Evolutionary conservation across 2,113 vertebrate genomes (phyloP), one percentile per base, ranked within the genome.

Genomic region (Onychorhynchus coronatus): DNA sequence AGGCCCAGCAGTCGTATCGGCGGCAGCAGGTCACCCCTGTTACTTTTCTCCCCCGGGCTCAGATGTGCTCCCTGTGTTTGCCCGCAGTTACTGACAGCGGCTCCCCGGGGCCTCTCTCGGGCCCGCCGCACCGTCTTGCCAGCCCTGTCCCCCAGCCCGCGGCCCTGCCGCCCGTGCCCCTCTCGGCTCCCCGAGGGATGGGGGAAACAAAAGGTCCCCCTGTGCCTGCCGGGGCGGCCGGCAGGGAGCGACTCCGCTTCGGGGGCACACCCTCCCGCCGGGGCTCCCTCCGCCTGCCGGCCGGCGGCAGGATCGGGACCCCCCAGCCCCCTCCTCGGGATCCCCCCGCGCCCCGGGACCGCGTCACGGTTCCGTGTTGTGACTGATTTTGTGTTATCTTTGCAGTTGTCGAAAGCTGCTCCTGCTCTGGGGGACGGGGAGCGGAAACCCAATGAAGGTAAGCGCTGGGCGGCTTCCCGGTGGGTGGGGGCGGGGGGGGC

Each of bases 321-420:
- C 30, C 14, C 9, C 22, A 35, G 21, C 18, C 7, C 35, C 31
- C 24, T 35, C 23, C 27, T 8, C 23, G 71, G 35, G 61, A 42
- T 24, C 46, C 33, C 37, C 41, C 80, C 18, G 75, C 31, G 30
- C 22, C 49, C 62, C 58, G 61, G 65, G 37, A 67, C 41, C 44
- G 39, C 74, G 18, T 59, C 80, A 44, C 39, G 47, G 49, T 50
- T 85, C 84, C 88, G 72, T 9, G 70, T 62, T 77, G 76, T 97
- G 93, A 97, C 89, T 5, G 67, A 70, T 80, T 91, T 42, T 93
- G 76, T 97, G 78, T 97, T 98, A 59, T 97, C 91, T 97, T 91
- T 92, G 82, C 95, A 98, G 98, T 97, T 98, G 95, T 98, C 97
- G 68, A 97, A 97, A 97, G 98, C 98, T 74, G 98, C 98, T 63